Percentiles rank a stretch among this genome's conserved stretches.
Conservation (phyloP, 2,888 invertebrate species). For the Argyresthia goedartella region DNA sequence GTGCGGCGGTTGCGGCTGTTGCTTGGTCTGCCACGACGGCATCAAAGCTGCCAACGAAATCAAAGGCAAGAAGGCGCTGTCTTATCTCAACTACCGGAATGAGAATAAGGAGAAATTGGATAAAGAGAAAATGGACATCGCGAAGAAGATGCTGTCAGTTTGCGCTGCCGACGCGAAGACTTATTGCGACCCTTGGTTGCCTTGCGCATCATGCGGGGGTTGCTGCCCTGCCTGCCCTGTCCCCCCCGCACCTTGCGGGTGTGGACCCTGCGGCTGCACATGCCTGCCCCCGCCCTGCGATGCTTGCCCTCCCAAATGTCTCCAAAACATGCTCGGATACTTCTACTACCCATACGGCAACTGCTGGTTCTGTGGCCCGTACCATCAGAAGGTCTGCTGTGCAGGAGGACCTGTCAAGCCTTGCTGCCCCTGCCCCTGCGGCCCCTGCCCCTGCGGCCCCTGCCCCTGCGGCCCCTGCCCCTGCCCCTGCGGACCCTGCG, state of each 20-base stretch:
- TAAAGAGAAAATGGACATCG: no score
- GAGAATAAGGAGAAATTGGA: no score
- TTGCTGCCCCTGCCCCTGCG: not conserved
- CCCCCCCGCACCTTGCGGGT: not conserved
- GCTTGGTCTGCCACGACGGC: no score
- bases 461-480: no score
- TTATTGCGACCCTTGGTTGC: no score
- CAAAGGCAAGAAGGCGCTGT: no score
- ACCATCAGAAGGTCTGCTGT: constrained; percentile 25
- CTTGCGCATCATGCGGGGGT: no score
- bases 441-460: not conserved
- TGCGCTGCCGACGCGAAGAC: no score
- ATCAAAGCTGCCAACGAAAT: no score
- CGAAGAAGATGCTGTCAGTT: no score
- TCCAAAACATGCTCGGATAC: constrained; percentile 51
- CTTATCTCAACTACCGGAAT: no score
- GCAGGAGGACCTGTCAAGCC: constrained; percentile 25
- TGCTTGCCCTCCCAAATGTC: constrained; percentile 36
- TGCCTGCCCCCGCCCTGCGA: constrained; percentile 43
- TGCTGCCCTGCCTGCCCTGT: not conserved
- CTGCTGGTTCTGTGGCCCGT: constrained; percentile 56
- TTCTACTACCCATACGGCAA: constrained; percentile 53
- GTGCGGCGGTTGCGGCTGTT: no score
- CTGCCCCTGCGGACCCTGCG: not conserved
- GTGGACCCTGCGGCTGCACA: not conserved